Base-by-base conservation (phyloP, 2,113 vertebrate genomes). In the Sapayoa aenigma region DNA sequence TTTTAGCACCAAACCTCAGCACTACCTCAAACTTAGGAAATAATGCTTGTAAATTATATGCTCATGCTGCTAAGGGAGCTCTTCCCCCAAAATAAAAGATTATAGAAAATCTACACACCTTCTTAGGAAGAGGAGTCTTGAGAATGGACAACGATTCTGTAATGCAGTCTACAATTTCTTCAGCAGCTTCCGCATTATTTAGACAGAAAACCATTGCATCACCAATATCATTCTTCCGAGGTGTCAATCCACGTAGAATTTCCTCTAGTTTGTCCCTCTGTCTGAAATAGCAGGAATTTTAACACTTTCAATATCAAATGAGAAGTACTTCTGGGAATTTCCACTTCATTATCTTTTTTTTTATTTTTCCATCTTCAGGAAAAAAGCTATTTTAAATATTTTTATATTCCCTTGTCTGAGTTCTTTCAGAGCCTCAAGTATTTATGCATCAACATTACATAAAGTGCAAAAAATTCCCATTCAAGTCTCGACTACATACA, bases 191-290 rank as follows among this genome's bases (percentile, higher is more conserved):
- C 0, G 99, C 99, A n/a, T 98, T 99, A 87, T 98, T 98, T 35
- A 99, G 98, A 93, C 99, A 99, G 97, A 99, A 99, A 96, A 99
- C 97, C 99, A 99, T 99, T 68, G 99, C 99, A 31, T 99, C 99
- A 11, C 99, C 99, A 69, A 99, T 98, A 85, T 99, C 99, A 9
- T 98, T 99, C 94, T 99, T 99, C 93, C 99, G 98, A 75, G 99
- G 99, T 9, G 98, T 99, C 97, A 99, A 97, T 39, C 98, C 99
- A 66, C 99, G 98, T 15, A 99, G 97, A 88, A 99, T 98, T 97
- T 99, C 99, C 97, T 99, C 99, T 60, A 99, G 97, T 94, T 99
- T 99, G 97, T 99, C 99, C 49, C 99, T 98, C 96, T 99, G 99
- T 30, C 99, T 99, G 96, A 86, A 98, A 95, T 93, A 91, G 0